A percentile compares a stretch with the other conserved stretches of the same genome.
Conservation (phyloP, 2,113 vertebrate species). For the Prochilodus magdalenae region DNA sequence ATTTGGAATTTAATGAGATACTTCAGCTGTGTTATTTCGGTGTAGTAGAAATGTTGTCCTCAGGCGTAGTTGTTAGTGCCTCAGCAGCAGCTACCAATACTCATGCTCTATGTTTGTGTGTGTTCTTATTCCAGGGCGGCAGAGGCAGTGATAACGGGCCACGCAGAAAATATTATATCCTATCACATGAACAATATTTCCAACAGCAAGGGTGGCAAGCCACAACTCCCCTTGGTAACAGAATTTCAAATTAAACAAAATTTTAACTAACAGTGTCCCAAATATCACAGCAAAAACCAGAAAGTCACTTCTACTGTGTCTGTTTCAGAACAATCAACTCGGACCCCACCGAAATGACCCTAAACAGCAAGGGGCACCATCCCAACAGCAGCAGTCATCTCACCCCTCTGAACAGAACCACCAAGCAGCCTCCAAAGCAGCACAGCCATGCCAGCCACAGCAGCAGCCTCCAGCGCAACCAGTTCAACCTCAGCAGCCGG, state of each 20-base stretch:
- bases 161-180: conserved; percentile 94
- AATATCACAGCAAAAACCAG: not conserved
- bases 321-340: conserved; percentile 87
- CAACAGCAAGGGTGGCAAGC: conserved; percentile 91
- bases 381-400: conserved; percentile 78
- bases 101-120: conserved; percentile 55
- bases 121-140: conserved; percentile 87
- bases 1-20: conserved; percentile 34
- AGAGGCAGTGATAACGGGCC: conserved; percentile 95
- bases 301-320: conserved; percentile 45
- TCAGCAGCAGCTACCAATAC: conserved; percentile 1
- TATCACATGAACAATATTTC: conserved; percentile 99
- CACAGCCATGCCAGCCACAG: conserved; percentile 84
- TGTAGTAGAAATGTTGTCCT: conserved; percentile 6
- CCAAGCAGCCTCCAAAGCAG: conserved; percentile 88
- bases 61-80: not conserved
- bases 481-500: conserved; percentile 73
- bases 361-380: conserved; percentile 74
- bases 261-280: not conserved
- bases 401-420: conserved; percentile 89
- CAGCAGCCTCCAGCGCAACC: conserved; percentile 66
- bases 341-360: conserved; percentile 86
- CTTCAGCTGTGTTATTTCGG: not conserved
- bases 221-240: conserved; percentile 89
- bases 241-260: conserved; percentile 9